Percentiles rank a stretch among this genome's conserved stretches.
These are phyloP conservation scores for Masnerella sp. DNA, from an alignment of 2,888 invertebrate genomes.

Conservation along the genomic window DNA sequence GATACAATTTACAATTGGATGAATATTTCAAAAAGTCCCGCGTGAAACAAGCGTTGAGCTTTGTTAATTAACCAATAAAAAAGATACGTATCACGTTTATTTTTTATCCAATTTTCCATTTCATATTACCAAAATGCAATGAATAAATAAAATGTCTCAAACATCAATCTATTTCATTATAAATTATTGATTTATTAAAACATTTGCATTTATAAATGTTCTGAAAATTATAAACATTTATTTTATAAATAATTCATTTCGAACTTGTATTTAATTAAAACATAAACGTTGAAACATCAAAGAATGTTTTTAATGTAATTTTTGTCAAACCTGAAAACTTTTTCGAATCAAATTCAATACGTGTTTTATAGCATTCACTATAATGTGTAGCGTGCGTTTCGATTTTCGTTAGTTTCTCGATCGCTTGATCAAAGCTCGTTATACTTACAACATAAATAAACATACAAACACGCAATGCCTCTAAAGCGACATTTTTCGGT, in stretches of 20 bases:
- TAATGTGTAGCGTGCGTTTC: neutral
- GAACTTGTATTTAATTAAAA: too few relatives aligned
- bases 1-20: conserved; percentile 9
- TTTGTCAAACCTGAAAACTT: neutral
- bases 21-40: conserved; percentile 9
- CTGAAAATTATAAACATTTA: too few relatives aligned
- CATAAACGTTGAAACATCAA: neutral
- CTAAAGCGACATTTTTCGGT: neutral
- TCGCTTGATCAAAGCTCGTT: conserved; percentile 12
- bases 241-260: too few relatives aligned
- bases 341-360: neutral
- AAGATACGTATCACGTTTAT: neutral
- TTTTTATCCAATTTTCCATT: too few relatives aligned
- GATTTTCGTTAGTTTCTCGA: conserved; percentile 10
- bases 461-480: neutral
- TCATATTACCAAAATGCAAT: too few relatives aligned
- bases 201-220: too few relatives aligned
- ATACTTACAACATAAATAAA: conserved; percentile 2
- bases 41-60: neutral
- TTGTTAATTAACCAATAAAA: neutral
- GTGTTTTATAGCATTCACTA: neutral
- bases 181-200: too few relatives aligned
- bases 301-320: neutral
- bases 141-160: too few relatives aligned
- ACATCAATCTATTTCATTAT: too few relatives aligned